Conservation (phyloP, 2,113 vertebrate genomes). For the Rousettus leschenaultii region DNA sequence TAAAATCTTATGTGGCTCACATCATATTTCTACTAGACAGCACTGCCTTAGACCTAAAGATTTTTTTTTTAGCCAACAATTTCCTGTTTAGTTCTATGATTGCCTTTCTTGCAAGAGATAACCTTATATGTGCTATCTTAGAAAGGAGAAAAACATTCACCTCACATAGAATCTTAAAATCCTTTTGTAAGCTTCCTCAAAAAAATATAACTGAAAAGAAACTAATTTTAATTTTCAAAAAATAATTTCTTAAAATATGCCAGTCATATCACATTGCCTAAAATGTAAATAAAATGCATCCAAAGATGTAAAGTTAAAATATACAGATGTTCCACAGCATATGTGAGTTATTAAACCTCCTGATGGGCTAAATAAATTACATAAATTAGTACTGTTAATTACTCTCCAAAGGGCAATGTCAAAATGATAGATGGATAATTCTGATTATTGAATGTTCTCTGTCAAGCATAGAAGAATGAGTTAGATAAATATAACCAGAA, state of each 20-base stretch:
- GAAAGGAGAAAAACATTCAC: not conserved
- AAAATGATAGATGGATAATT: conserved; percentile 62
- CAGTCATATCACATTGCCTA: not conserved
- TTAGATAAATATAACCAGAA: conserved; percentile 32
- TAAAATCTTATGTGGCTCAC: not conserved
- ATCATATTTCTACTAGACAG: not conserved
- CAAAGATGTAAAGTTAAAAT: not conserved
- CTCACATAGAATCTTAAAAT: not conserved
- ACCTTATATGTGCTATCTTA: not conserved
- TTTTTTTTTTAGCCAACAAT: not conserved
- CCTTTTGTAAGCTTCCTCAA: not conserved
- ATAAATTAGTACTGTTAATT: conserved; percentile 69
- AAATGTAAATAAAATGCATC: conserved; percentile 16
- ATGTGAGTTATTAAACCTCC: conserved; percentile 30
- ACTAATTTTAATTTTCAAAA: not conserved
- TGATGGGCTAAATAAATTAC: conserved; percentile 33
- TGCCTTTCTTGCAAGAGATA: not conserved
- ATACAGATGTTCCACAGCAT: not conserved
- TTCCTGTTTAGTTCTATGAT: not conserved
- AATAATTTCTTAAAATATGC: not conserved
- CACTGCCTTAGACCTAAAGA: not conserved
- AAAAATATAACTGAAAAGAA: not conserved
- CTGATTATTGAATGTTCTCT: conserved; percentile 62
- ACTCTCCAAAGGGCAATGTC: conserved; percentile 65
- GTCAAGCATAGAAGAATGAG: conserved; percentile 50